Evolutionary conservation across 2,888 invertebrate genomes (phyloP).

Genomic region (Peribatodes rhomboidaria): DNA sequence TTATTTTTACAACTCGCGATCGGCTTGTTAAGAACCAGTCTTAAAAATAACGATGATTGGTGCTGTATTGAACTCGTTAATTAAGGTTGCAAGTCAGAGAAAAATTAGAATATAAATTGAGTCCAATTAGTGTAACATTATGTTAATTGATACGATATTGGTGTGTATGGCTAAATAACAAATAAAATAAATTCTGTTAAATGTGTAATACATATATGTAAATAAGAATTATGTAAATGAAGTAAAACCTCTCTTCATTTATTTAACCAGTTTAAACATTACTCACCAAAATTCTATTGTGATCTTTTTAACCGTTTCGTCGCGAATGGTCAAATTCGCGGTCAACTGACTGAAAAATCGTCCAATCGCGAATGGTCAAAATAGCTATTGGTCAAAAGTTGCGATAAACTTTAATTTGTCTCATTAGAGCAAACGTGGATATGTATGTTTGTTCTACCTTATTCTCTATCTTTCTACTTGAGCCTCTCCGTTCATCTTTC

Average conservation of each 20-base stretch:
- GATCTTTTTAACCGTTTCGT: too few relatives aligned
- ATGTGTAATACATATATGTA: background rate
- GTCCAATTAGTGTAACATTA: background rate
- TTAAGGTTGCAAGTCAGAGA: slow-evolving; percentile 1
- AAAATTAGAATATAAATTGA: background rate
- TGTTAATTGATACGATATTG: slow-evolving; percentile 1
- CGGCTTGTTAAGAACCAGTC: slow-evolving; percentile 28
- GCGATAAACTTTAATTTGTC: too few relatives aligned
- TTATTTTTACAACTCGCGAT: slow-evolving; percentile 49
- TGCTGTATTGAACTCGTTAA: slow-evolving; percentile 30
- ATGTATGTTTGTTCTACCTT: too few relatives aligned
- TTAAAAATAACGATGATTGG: slow-evolving; percentile 24
- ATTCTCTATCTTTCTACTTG: too few relatives aligned
- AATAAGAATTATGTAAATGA: background rate
- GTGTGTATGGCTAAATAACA: background rate
- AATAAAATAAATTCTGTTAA: background rate
- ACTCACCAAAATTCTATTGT: background rate
- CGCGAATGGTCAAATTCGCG: too few relatives aligned
- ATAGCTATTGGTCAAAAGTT: too few relatives aligned
- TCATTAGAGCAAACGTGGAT: too few relatives aligned
- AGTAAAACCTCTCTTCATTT: background rate
- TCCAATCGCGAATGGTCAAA: too few relatives aligned
- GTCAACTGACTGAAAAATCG: too few relatives aligned
- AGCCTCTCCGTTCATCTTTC: too few relatives aligned
- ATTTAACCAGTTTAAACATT: background rate